Evolutionary conservation across 2,888 invertebrate genomes (phyloP).

Genomic region (Eudemis profundana): DNA sequence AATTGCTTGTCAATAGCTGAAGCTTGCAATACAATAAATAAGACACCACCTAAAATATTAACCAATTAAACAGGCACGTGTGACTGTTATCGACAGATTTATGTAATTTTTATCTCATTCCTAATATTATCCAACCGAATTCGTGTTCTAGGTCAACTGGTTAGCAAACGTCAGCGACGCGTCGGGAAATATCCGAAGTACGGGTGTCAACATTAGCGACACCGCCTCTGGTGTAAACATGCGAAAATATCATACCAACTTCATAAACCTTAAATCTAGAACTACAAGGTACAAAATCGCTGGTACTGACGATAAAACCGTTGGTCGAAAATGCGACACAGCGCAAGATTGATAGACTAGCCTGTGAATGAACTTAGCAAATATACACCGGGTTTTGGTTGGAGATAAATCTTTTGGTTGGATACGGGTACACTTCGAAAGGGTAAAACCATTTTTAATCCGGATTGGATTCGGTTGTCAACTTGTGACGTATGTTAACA

Average conservation of each 20-base stretch:
- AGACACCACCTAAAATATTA: too few relatives aligned
- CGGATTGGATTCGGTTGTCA: conserved; percentile 36
- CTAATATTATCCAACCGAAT: conserved; percentile 6
- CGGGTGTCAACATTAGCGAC: conserved; percentile 57
- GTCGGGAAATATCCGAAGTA: conserved; percentile 56
- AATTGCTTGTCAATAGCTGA: too few relatives aligned
- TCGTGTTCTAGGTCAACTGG: conserved; percentile 43
- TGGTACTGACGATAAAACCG: conserved; percentile 12
- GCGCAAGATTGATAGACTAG: conserved; percentile 59
- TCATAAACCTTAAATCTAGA: conserved; percentile 23
- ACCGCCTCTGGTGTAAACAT: conserved; percentile 48
- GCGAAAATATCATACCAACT: conserved; percentile 41
- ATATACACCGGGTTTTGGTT: conserved; percentile 51
- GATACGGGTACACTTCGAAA: conserved; percentile 39
- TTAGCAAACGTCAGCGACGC: conserved; percentile 54
- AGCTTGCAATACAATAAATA: too few relatives aligned
- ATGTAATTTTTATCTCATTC: not conserved
- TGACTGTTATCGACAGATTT: not conserved
- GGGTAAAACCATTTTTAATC: conserved; percentile 41
- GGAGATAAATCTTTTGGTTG: conserved; percentile 50
- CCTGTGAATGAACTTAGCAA: conserved; percentile 59
- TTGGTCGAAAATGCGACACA: conserved; percentile 48
- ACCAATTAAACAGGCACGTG: not conserved
- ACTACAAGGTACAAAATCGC: conserved; percentile 43
- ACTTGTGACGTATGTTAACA: conserved; percentile 40